Evolutionary conservation across 2,888 invertebrate species (phyloP).

Genomic region (Habroteleia sp.): DNA sequence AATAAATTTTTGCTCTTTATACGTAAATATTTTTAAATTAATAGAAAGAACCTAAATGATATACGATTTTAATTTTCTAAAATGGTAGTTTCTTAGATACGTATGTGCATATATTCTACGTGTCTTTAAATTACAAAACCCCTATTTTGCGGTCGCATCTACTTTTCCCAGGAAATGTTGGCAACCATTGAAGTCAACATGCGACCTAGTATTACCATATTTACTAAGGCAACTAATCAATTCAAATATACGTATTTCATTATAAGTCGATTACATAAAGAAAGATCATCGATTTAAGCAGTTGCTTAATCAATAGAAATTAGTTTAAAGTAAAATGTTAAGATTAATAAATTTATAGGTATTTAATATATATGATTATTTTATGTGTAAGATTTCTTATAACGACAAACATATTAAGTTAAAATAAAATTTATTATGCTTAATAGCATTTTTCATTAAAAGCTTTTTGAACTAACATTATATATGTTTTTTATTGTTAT

Average conservation of each 20-base stretch:
- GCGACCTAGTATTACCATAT: constrained; percentile 28
- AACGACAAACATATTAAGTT: too few species aligned
- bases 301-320: constrained; percentile 23
- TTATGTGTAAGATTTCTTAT: too few species aligned
- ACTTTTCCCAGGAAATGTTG: constrained; percentile 25
- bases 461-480: too few species aligned
- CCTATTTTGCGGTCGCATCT: constrained; percentile 26
- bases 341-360: too few species aligned
- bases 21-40: too few species aligned
- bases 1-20: too few species aligned
- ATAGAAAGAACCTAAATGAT: too few species aligned
- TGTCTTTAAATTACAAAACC: constrained; percentile 34
- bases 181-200: constrained; percentile 18
- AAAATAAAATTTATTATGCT: too few species aligned
- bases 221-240: constrained; percentile 14
- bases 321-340: too few species aligned
- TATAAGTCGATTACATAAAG: neutral
- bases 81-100: constrained; percentile 5
- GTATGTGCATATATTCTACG: constrained; percentile 5
- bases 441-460: too few species aligned
- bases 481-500: too few species aligned
- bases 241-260: constrained; percentile 4
- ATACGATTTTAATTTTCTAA: constrained; percentile 14
- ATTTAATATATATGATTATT: too few species aligned
- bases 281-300: constrained; percentile 4